Percentiles rank a stretch among this genome's conserved stretches.
These are phyloP conservation scores for Monarcha castaneiventris DNA, from an alignment of 2,113 vertebrate species.

Conservation along the genomic window DNA sequence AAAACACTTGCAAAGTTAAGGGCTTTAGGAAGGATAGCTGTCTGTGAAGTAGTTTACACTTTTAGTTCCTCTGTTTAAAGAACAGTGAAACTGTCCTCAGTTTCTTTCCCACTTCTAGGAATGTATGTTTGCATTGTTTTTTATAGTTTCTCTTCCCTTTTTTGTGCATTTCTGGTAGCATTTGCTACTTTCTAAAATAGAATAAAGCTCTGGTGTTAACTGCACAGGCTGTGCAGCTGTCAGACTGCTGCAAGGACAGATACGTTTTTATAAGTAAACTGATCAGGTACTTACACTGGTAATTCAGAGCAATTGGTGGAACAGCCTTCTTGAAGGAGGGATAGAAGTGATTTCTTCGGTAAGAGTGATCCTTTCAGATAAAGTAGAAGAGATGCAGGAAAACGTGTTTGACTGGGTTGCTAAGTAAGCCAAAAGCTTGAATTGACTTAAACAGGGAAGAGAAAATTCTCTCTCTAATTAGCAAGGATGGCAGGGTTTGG, in stretches of 20 bases:
- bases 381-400: background rate
- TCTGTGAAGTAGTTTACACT: background rate
- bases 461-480: background rate
- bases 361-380: background rate
- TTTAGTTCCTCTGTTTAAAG: background rate
- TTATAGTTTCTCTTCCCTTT: rapidly evolving
- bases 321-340: background rate
- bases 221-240: background rate
- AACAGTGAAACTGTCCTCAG: background rate
- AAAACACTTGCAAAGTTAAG: background rate
- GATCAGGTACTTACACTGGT: background rate
- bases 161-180: background rate
- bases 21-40: background rate
- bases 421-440: background rate
- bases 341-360: background rate
- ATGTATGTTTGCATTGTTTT: background rate
- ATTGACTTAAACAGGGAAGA: background rate
- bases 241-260: background rate
- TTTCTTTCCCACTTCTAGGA: background rate
- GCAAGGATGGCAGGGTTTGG: background rate
- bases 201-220: background rate
- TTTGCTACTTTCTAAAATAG: background rate
- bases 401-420: background rate
- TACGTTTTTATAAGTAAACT: background rate
- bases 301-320: background rate